These are phyloP conservation scores for Arrhopalites spinosus DNA, from an alignment of 2,888 invertebrate genomes.

Conservation along the genomic window DNA sequence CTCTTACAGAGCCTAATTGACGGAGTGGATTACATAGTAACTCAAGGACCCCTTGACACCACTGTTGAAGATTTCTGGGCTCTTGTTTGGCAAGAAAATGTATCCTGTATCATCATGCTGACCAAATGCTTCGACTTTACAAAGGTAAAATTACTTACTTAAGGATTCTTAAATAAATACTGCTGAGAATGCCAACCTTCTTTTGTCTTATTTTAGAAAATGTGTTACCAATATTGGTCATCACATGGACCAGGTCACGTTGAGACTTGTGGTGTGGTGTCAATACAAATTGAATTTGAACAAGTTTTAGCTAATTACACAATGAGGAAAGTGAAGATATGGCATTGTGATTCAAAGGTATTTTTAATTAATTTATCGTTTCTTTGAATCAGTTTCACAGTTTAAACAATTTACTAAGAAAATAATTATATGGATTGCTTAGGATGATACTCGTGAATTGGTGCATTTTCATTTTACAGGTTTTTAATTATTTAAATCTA, in stretches of 20 bases:
- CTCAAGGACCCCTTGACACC: constrained; percentile 80
- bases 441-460: constrained; percentile 38
- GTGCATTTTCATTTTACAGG: constrained; percentile 97
- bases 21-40: constrained; percentile 92
- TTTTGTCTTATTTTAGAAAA: constrained; percentile 59
- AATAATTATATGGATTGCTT: no score
- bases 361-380: no score
- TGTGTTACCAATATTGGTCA: constrained; percentile 99
- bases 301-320: constrained; percentile 93
- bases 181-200: background rate
- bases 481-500: no score
- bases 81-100: constrained; percentile 98
- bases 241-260: constrained; percentile 74
- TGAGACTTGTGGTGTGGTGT: constrained; percentile 88
- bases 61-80: constrained; percentile 88
- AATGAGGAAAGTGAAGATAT: constrained; percentile 70
- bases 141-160: constrained; percentile 72
- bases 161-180: background rate
- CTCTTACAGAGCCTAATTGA: constrained; percentile 80
- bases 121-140: constrained; percentile 99
- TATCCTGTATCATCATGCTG: constrained; percentile 94
- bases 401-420: no score
- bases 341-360: constrained; percentile 24
- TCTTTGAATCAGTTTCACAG: no score
- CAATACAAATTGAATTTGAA: constrained; percentile 84